Base-by-base conservation (phyloP, 2,888 invertebrate genomes). In the Eupeodes luniger region DNA sequence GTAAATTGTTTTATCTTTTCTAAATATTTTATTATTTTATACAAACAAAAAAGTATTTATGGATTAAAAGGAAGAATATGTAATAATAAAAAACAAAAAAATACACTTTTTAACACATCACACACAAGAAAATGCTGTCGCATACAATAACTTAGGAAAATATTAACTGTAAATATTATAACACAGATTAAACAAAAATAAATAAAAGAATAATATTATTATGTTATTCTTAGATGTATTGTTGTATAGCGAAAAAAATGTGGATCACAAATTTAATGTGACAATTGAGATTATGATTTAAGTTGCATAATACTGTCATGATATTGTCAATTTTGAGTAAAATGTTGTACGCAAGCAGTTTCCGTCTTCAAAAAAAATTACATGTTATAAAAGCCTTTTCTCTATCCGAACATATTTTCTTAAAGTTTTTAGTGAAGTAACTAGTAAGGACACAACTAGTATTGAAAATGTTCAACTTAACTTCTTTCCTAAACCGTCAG, bases 101-200 rank as follows among this genome's bases (percentile, higher is more conserved):
- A 6, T 19, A 51, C 67, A 51, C 66, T 49, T 61, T 67, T 34
- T 53, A 55, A 70, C 40, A 55, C 55, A 55, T 67, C 27, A 59
- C 47, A 66, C 72, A 70, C 27, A 62, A 77, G n/a, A 85, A 69
- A 74, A 84, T 59, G 87, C 87, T 87, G 87, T 87, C 87, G 87
- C 87, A 87, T 84, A 87, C 87, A 87, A 87, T 87, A 87, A 87
- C 11, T 27, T 83, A 83, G 76, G 51, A 51, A 86, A 82, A 64
- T 55, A 47, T 61, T 34, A 51, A 55, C 51, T 66, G 57, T 64
- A 70, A 34, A 59, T 49, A 69, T 53, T 69, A 14, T 14, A 64
- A 51, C 53, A 44, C 47, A 49, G 51, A 49, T n/a, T 5, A 16
- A 27, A 69, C n/a, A 51, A 36, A 12, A 69, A 51, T 72, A 53